Percentiles rank a stretch among this genome's conserved stretches.
These are phyloP conservation scores for Sarcophaga caerulescens DNA, from an alignment of 2,888 invertebrate species.

Conservation along the genomic window DNA sequence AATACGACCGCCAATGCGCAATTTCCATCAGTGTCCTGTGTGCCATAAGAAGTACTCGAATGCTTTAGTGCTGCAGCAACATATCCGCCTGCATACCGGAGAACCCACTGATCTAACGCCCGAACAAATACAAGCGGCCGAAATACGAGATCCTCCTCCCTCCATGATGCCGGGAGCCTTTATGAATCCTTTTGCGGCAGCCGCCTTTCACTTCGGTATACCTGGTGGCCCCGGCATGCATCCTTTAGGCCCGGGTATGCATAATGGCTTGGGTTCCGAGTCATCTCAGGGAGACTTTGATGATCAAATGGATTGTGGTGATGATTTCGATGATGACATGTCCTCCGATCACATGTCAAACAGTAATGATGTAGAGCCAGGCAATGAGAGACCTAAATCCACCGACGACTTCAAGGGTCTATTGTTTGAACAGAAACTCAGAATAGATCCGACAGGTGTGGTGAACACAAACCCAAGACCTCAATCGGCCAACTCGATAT, in stretches of 20 bases:
- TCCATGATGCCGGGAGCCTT: constrained; percentile 81
- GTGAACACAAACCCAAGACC: constrained; percentile 75
- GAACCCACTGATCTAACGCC: constrained; percentile 92
- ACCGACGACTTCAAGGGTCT: constrained; percentile 80
- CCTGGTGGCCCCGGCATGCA: constrained; percentile 75
- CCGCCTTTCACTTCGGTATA: constrained; percentile 80
- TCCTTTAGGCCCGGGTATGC: constrained; percentile 68
- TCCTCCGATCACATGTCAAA: constrained; percentile 80
- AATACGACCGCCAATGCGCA: constrained; percentile 95
- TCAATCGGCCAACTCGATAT: constrained; percentile 74
- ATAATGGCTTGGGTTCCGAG: constrained; percentile 80
- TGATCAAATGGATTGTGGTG: constrained; percentile 80
- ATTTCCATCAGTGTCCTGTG: constrained; percentile 97
- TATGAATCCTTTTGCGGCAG: constrained; percentile 80
- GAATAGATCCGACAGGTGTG: constrained; percentile 77
- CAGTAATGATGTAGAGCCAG: constrained; percentile 74
- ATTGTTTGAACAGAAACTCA: constrained; percentile 79
- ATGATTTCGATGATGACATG: constrained; percentile 80
- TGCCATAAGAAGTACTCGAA: constrained; percentile 99
- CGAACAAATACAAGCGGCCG: constrained; percentile 93
- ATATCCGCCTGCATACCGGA: constrained; percentile 95
- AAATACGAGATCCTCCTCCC: constrained; percentile 90
- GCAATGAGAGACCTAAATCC: constrained; percentile 77
- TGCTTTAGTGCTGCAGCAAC: constrained; percentile 95
- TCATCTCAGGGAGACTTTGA: constrained; percentile 81